These are phyloP conservation scores for Theonella swinhoei DNA, from an alignment of 37 sponge, comb jelly and placozoan species.

Conservation along the genomic window DNA sequence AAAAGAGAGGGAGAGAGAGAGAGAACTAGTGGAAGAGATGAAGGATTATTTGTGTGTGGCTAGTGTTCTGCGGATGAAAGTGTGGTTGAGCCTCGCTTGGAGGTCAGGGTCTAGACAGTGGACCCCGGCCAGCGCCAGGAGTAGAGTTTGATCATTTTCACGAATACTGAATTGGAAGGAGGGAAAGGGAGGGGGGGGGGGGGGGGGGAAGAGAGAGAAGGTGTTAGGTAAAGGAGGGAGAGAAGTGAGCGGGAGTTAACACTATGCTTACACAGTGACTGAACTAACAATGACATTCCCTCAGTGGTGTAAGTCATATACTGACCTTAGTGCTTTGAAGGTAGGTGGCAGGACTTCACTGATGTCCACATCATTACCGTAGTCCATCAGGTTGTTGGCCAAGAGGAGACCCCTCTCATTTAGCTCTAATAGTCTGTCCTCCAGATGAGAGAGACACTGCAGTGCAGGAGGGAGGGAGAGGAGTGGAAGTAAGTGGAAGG, in stretches of 20 bases:
- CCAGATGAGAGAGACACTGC: constrained; percentile 65
- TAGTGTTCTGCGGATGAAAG: not conserved
- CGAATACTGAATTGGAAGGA: constrained; percentile 15
- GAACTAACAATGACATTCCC: too few species aligned
- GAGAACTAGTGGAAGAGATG: too few species aligned
- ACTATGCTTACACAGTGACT: not conserved
- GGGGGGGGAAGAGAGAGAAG: not conserved
- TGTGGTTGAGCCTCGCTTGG: constrained; percentile 29
- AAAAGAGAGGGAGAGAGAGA: too few species aligned
- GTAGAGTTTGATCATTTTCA: constrained; percentile 21
- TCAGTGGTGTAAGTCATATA: too few species aligned
- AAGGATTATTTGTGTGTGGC: not conserved
- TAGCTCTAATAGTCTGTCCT: constrained; percentile 50
- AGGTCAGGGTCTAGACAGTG: constrained; percentile 38
- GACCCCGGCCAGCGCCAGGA: constrained; percentile 58
- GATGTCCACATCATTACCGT: constrained; percentile 7
- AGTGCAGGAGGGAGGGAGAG: not conserved
- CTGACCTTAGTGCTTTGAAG: constrained; percentile 22
- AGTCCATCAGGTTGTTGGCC: constrained; percentile 33
- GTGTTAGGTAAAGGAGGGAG: not conserved
- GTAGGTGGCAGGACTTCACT: constrained; percentile 19
- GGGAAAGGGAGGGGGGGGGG: not conserved
- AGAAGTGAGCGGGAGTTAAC: not conserved
- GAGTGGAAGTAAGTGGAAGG: not conserved
- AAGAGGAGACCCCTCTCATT: constrained; percentile 50